A percentile compares a stretch with the other conserved stretches of the same genome.
phyloP scores from a whole-genome alignment of 2,797 vertebrate genomes.

The Hippocampus kuda region DNA sequence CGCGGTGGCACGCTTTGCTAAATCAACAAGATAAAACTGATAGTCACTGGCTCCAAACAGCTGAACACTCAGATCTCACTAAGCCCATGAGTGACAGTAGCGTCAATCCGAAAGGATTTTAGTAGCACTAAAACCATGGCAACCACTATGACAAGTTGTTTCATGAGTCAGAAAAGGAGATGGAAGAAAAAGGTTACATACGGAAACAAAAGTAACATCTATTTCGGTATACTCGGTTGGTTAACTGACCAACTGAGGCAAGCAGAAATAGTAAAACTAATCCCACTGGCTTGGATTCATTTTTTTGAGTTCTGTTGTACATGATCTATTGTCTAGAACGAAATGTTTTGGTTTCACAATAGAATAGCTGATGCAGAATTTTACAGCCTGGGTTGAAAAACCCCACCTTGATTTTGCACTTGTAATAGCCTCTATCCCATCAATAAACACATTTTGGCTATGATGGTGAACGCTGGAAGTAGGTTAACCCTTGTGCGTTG shows the following conservation, averaged over 20 bases:
- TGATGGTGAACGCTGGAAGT: background rate
- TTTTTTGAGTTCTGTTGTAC: no score
- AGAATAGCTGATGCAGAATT: no score
- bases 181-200: slow-evolving; percentile 9
- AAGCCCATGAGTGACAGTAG: slow-evolving; percentile 47
- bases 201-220: background rate
- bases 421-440: background rate
- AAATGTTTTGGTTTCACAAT: no score
- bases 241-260: background rate
- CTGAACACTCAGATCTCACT: slow-evolving; percentile 39
- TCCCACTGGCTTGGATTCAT: background rate
- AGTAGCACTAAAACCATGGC: slow-evolving; percentile 23
- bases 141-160: slow-evolving; percentile 25
- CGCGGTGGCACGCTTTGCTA: slow-evolving; percentile 38
- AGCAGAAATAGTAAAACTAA: background rate
- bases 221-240: background rate
- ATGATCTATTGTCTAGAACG: no score
- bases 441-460: background rate
- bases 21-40: slow-evolving; percentile 31
- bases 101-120: slow-evolving; percentile 39
- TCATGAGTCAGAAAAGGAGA: slow-evolving; percentile 29
- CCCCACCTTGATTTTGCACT: background rate
- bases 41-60: slow-evolving; percentile 35
- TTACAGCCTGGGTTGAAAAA: no score
- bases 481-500: no score